Evolutionary conservation across 2,113 vertebrate species (phyloP).

Genomic region (Austrofundulus limnaeus): DNA sequence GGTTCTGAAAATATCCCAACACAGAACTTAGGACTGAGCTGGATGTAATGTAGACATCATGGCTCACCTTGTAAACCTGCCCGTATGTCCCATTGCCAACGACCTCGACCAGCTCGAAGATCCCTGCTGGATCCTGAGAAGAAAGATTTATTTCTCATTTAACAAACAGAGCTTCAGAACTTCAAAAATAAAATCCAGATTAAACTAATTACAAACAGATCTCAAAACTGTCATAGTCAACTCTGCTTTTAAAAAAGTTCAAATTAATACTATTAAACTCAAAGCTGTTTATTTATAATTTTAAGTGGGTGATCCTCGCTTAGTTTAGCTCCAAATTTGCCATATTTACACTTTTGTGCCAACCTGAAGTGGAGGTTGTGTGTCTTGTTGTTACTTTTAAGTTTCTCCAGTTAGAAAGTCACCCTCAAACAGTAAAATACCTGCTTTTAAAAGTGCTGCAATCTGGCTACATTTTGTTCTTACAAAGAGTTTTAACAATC

Average conservation of each 20-base stretch:
- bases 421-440: conserved; percentile 1
- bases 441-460: not conserved
- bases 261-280: not conserved
- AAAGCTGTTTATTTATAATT: conserved; percentile 9
- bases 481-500: not conserved
- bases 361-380: conserved; percentile 14
- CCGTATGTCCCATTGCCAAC: conserved; percentile 84
- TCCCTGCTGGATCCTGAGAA: conserved; percentile 87
- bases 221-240: no score
- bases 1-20: not conserved
- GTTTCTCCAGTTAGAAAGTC: not conserved
- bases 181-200: not conserved
- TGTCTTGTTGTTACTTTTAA: not conserved
- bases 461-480: not conserved
- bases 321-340: conserved; percentile 22
- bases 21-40: not conserved
- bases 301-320: conserved; percentile 23
- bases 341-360: conserved; percentile 16
- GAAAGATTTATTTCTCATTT: conserved; percentile 2
- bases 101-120: conserved; percentile 92
- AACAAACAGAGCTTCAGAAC: not conserved
- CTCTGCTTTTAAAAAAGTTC: not conserved
- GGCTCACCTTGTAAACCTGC: conserved; percentile 90
- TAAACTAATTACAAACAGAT: not conserved
- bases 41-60: not conserved